Base-by-base conservation (phyloP, 2,888 invertebrate species). In the Mimachlamys varia region DNA sequence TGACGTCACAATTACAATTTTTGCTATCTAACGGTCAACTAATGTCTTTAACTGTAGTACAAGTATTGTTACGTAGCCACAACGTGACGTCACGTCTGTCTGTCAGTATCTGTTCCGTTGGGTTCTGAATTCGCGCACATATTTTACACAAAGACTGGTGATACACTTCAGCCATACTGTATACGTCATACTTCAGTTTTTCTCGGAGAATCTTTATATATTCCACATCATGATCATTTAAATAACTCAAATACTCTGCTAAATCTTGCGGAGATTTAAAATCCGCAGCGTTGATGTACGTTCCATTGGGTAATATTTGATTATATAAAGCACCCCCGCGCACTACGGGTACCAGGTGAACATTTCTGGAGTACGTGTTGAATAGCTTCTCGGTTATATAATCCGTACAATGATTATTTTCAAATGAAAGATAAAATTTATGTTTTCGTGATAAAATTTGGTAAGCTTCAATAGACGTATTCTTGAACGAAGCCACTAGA, bases 231-330 rank as follows among this genome's bases (percentile, higher is more conserved):
- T 76, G 27, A 12, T 76, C 76, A 12, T 76, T 76, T 76, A 76
- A 76, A 27, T 33, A 76, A 12, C 27, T 76, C 27, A 76, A 76
- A 33, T 76, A 15, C 27, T 76, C 27, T 22, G 76, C 76, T 33
- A 76, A 76, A 76, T 76, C 76, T 33, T 76, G 33, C 7, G 76
- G 76, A 33, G 76, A 33, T 76, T 76, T 76, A 76, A 76, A 76
- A 76, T 76, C 76, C 2, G 76, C 76, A 12, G 76, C 27, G 15
- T 76, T 76, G 76, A 76, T 76, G 33, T 33, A 76, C 4, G 76
- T 76, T 33, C 76, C 76, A 76, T 27, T 27, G 33, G 76, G 76
- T 33, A 76, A 17, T 15, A 76, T 76, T 76, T 76, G 12, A 33
- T 12, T 76, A 15, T 76, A 76, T 10, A 27, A 76, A 27, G 76